Evolutionary conservation across 1,140 invertebrate species (phyloP), one percentile per base, ranked within the genome.

Genomic region (Zaprionus africanus): DNA sequence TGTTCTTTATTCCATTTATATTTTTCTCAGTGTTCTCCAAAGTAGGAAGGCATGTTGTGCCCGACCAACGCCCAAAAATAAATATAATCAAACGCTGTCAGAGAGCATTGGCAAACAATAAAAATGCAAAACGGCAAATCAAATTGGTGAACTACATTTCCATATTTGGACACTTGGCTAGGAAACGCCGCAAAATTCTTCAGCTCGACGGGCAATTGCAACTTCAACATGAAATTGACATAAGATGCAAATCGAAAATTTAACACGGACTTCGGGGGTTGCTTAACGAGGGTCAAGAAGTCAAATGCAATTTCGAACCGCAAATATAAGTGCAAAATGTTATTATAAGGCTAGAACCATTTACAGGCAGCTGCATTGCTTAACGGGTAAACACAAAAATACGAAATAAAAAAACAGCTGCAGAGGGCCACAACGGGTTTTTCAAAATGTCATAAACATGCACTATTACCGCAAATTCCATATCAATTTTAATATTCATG

Each of bases 41-140:
- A 67, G 79, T 70, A 86, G 84, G 78, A 67, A 84, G 76, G 72
- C 41, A 65, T 72, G 53, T 56, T 72, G 57, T 51, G 57, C 38
- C 17, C 54, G 60, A 84, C 62, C 84, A 88, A 86, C 83, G 83
- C 83, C 83, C 83, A 88, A 86, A 85, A 86, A 86, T 86, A 86
- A 87, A 86, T 83, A 88, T 80, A 88, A 86, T 86, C 83, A 88
- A 86, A 83, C 26, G 83, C 83, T 86, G 83, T 86, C 83, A 88
- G 81, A n/a, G 36, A 6, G 66, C 84, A 81, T 82, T 82, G 66
- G 83, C 69, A 80, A 86, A 86, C 84, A 86, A 86, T 86, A 86
- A 88, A 86, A 88, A 86, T 86, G 84, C 80, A 87, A 86, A 86
- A 80, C 68, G 67, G 72, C 66, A 70, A 81, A 78, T 78, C 84